Base-by-base conservation (phyloP, 2,113 vertebrate genomes). In the Climacteris rufus region DNA sequence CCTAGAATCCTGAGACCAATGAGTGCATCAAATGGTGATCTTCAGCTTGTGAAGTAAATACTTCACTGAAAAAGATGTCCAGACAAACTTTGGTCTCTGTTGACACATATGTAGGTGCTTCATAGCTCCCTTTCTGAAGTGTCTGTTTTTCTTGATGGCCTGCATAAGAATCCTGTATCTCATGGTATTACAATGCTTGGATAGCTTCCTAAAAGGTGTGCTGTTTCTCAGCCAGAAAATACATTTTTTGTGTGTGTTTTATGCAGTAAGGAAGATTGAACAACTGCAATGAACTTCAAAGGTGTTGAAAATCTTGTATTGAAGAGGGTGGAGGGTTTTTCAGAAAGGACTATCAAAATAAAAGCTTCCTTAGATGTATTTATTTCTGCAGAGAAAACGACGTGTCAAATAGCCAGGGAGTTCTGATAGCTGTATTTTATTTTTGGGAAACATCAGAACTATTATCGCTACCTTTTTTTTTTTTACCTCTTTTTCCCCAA, bases 361-460 rank as follows among this genome's bases (percentile, higher is more conserved):
- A 39, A 93, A 86, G 25, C 57, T 37, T 78, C n/a, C 31, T 70
- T 89, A 71, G 49, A 87, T 89, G 28, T 87, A 71, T 83, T 94
- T 87, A 79, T 81, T 79, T 68, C 47, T 45, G 53, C 53, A 89
- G 61, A 61, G 80, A 65, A 87, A 92, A 92, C 39, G 44, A 93
- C 13, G 13, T 87, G 47, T 95, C 83, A 89, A 77, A 94, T 54
- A 89, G 16, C 49, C 37, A 54, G 13, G 20, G 65, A 92, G 28
- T 71, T 76, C 75, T 72, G 53, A 87, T 84, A 84, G 37, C 40
- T 78, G n/a, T 88, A 50, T 47, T 95, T 95, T 80, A 90, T 74
- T 96, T 93, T 86, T 81, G 16, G 33, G 84, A 90, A 54, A 3
- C 17, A 89, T 65, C 25, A 69, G 31, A 79, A 69, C 20, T 65